A percentile compares a stretch with the other conserved stretches of the same genome.
These are phyloP conservation scores for Setophaga coronata DNA, from an alignment of 2,113 vertebrate species.

Conservation along the genomic window DNA sequence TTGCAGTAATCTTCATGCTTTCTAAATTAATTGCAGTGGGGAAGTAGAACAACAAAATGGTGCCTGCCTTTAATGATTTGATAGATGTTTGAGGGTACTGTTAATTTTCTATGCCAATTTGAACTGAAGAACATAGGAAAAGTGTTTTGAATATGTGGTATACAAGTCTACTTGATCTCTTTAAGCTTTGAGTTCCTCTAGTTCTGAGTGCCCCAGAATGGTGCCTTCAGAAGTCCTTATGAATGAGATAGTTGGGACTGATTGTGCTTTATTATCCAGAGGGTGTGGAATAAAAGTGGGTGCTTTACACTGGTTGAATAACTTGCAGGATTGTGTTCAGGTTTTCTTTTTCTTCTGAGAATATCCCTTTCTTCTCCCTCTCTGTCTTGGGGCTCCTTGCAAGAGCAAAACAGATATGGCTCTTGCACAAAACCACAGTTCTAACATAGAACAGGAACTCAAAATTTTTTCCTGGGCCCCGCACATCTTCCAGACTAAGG, in stretches of 20 bases:
- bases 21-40: background rate
- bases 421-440: background rate
- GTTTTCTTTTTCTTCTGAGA: background rate
- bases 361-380: background rate
- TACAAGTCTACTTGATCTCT: background rate
- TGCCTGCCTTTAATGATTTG: background rate
- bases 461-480: background rate
- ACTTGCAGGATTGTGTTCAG: background rate
- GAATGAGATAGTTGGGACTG: background rate
- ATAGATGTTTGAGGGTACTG: background rate
- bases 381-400: background rate
- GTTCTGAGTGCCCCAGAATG: background rate
- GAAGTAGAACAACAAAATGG: background rate
- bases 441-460: background rate
- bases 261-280: background rate
- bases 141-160: background rate
- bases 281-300: background rate
- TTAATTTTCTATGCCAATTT: background rate
- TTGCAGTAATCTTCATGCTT: background rate
- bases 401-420: background rate
- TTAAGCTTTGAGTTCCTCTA: background rate
- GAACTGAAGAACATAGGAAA: background rate
- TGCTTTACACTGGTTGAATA: background rate
- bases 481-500: background rate
- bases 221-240: background rate